These are phyloP conservation scores for Bergia puertoricense DNA, from an alignment of 92 coral and sea anemone species.

Conservation along the genomic window DNA sequence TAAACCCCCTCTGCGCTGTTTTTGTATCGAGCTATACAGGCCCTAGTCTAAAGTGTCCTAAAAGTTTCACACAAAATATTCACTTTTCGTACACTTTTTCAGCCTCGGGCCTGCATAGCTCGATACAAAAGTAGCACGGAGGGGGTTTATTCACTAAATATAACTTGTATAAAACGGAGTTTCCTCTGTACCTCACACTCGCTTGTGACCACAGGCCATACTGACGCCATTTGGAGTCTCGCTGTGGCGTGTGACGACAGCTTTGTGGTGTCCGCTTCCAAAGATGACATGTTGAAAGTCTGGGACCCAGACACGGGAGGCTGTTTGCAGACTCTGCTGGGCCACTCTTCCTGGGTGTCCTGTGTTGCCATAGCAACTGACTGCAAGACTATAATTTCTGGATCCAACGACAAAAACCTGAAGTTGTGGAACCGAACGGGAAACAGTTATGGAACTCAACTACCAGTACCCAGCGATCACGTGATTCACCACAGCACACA, in stretches of 20 bases:
- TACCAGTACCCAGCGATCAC: slow-evolving; percentile 68
- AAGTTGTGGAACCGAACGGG: slow-evolving; percentile 78
- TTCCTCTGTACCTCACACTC: neutral
- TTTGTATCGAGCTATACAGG: no score
- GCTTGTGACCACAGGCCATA: slow-evolving; percentile 39
- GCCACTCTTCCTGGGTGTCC: slow-evolving; percentile 90
- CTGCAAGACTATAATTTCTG: slow-evolving; percentile 75
- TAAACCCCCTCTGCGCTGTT: no score
- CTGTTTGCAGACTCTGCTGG: slow-evolving; percentile 77
- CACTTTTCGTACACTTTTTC: no score
- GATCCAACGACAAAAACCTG: slow-evolving; percentile 83
- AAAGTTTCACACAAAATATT: no score
- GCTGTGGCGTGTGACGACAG: slow-evolving; percentile 72
- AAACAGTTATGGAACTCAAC: slow-evolving; percentile 52
- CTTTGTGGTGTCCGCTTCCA: slow-evolving; percentile 77
- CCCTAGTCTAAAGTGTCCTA: no score
- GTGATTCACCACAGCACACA: slow-evolving; percentile 73
- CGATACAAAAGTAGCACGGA: no score
- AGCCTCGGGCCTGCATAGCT: no score
- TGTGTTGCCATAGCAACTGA: slow-evolving; percentile 76
- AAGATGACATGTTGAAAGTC: slow-evolving; percentile 85
- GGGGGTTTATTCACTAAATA: no score
- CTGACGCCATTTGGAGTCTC: slow-evolving; percentile 74
- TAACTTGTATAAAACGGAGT: no score
- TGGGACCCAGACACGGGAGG: slow-evolving; percentile 74